These are phyloP conservation scores for Odontesthes bonariensis DNA, from an alignment of 2,113 vertebrate species.

Conservation along the genomic window DNA sequence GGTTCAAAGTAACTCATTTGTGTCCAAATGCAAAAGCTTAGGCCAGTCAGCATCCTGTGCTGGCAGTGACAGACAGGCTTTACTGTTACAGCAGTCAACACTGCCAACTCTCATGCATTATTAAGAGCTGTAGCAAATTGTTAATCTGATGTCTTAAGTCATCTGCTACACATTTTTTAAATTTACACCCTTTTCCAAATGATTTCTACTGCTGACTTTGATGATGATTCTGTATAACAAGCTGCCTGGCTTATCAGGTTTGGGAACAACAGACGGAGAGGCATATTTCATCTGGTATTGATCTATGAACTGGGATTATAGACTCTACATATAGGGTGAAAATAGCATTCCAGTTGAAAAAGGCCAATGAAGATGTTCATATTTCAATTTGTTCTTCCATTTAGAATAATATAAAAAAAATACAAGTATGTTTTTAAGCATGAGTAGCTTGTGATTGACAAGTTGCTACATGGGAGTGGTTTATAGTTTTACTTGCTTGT, in stretches of 20 bases:
- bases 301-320: too few species aligned
- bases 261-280: too few species aligned
- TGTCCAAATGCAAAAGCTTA: background rate
- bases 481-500: background rate
- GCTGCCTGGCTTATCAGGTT: too few species aligned
- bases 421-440: background rate
- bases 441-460: background rate
- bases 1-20: background rate
- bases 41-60: background rate
- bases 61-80: background rate
- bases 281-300: too few species aligned
- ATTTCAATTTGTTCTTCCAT: background rate
- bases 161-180: background rate
- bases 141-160: background rate
- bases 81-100: background rate
- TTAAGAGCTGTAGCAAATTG: background rate
- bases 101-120: background rate
- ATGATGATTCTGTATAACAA: too few species aligned
- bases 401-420: background rate
- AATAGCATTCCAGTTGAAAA: too few species aligned
- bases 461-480: too few species aligned
- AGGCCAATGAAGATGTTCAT: background rate
- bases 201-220: background rate
- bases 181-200: background rate
- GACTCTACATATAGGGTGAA: too few species aligned